Conservation (phyloP, 2,797 vertebrate genomes). For the Pangasius krempfi region DNA sequence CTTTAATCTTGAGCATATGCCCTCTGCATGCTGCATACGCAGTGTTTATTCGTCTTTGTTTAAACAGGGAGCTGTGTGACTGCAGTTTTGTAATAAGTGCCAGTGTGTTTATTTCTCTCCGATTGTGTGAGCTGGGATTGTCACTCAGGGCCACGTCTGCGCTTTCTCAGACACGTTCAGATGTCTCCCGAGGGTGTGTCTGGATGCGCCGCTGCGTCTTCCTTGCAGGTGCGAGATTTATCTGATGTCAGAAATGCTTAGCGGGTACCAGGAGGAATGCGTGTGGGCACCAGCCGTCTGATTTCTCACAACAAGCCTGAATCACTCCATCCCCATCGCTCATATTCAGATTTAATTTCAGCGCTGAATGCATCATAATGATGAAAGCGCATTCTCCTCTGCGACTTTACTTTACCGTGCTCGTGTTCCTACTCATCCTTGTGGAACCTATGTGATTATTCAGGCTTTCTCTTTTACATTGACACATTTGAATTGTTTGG, state of each 20-base stretch:
- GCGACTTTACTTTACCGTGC: neutral
- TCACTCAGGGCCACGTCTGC: slow-evolving; percentile 30
- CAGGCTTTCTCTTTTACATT: neutral
- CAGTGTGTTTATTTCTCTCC: slow-evolving; percentile 9
- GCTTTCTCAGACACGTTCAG: neutral
- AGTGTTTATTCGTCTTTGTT: neutral
- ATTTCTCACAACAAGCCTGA: slow-evolving; percentile 32
- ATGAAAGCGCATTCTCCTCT: slow-evolving; percentile 5
- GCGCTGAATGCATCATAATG: neutral
- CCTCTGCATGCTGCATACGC: neutral
- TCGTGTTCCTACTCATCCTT: neutral
- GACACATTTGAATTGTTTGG: neutral
- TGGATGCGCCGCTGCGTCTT: neutral
- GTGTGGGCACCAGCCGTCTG: slow-evolving; percentile 20
- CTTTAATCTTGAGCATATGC: neutral
- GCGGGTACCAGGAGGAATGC: slow-evolving; percentile 10
- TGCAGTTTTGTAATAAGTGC: slow-evolving; percentile 11
- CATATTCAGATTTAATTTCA: slow-evolving; percentile 22
- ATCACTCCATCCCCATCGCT: slow-evolving; percentile 1
- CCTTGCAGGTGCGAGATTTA: slow-evolving; percentile 31
- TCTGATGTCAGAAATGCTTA: slow-evolving; percentile 42
- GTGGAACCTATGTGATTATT: neutral
- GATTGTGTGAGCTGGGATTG: slow-evolving; percentile 8
- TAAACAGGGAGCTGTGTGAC: neutral
- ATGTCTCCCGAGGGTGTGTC: slow-evolving; percentile 15